Conservation (phyloP, 1,140 invertebrate species). For the Lepidostoma basale region DNA sequence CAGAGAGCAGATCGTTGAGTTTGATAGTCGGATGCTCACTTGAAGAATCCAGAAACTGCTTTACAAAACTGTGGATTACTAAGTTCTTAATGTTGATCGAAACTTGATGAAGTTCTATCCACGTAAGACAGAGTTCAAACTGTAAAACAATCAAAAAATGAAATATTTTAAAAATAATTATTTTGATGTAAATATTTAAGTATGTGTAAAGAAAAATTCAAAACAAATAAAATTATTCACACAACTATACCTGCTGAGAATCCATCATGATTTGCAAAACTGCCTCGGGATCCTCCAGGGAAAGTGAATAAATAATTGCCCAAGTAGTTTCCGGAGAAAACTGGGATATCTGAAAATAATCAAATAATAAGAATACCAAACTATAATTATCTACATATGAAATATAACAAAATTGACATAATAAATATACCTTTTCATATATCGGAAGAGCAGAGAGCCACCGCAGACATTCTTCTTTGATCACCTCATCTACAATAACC, state of each 20-base stretch:
- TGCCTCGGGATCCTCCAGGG: conserved; percentile 34
- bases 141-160: conserved; percentile 51
- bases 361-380: conserved; percentile 16
- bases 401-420: conserved; percentile 7
- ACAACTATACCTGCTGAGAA: conserved; percentile 24
- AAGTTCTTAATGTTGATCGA: conserved; percentile 58
- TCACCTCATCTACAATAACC: conserved; percentile 50
- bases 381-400: conserved; percentile 43
- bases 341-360: conserved; percentile 32
- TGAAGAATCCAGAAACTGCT: conserved; percentile 55
- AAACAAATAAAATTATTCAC: too few species aligned
- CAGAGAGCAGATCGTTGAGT: conserved; percentile 57
- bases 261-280: conserved; percentile 37
- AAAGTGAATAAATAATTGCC: conserved; percentile 31
- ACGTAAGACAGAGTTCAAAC: conserved; percentile 67
- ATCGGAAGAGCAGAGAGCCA: conserved; percentile 58
- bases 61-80: conserved; percentile 53
- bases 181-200: conserved; percentile 10
- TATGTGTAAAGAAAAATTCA: conserved; percentile 50
- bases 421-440: conserved; percentile 54
- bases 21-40: conserved; percentile 51
- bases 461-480: conserved; percentile 53
- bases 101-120: conserved; percentile 63
- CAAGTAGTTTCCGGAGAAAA: conserved; percentile 24
- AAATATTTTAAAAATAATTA: conserved; percentile 14